These are phyloP conservation scores for Mirounga angustirostris DNA, from an alignment of 2,113 vertebrate species.

Conservation along the genomic window DNA sequence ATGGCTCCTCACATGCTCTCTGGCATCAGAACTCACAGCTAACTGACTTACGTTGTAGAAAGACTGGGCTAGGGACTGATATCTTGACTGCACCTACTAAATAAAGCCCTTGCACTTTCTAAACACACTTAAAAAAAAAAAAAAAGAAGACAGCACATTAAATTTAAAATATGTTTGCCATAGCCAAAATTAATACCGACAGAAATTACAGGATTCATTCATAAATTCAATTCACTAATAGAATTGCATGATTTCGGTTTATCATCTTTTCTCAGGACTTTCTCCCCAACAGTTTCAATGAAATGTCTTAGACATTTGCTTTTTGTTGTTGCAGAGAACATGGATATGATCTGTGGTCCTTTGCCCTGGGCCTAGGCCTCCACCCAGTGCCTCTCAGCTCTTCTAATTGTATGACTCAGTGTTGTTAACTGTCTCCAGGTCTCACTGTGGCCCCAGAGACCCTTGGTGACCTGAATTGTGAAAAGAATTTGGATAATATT, in stretches of 20 bases:
- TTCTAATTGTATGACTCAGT: not conserved
- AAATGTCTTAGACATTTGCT: not conserved
- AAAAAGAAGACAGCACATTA: not conserved
- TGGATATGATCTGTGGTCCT: not conserved
- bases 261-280: not conserved
- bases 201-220: not conserved
- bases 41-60: not conserved
- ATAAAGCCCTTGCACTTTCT: not conserved
- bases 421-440: not conserved
- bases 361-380: not conserved
- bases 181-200: not conserved
- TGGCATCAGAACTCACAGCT: not conserved
- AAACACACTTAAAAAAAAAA: not conserved
- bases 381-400: not conserved
- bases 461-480: not conserved
- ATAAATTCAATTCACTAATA: not conserved
- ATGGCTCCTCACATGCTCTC: not conserved
- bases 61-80: not conserved
- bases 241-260: not conserved
- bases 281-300: not conserved
- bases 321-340: not conserved
- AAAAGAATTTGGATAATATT: not conserved
- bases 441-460: not conserved
- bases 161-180: not conserved
- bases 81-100: not conserved